Conservation (phyloP, 1,140 invertebrate species). For the Hyposmocoma kahamanoa region DNA sequence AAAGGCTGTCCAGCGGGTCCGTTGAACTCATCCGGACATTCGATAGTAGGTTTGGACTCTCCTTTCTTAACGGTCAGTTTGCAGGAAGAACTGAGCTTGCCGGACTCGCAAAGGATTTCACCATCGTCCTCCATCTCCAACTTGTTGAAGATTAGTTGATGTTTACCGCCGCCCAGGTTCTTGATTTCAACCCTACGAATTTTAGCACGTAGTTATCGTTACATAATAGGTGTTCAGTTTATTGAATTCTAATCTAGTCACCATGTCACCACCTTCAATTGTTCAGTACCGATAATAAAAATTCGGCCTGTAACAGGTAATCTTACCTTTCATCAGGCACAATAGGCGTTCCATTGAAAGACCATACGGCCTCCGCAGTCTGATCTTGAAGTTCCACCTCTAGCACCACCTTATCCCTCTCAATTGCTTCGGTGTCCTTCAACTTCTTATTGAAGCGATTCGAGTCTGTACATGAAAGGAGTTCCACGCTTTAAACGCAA, state of each 20-base stretch:
- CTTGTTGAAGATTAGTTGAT: slow-evolving; percentile 91
- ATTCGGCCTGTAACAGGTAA: too few relatives aligned
- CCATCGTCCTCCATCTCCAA: slow-evolving; percentile 87
- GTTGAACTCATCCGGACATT: slow-evolving; percentile 86
- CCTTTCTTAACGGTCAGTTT: slow-evolving; percentile 89
- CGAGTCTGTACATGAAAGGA: slow-evolving; percentile 88
- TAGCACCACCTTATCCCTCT: slow-evolving; percentile 91
- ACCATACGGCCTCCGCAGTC: slow-evolving; percentile 94
- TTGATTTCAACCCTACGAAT: slow-evolving; percentile 85
- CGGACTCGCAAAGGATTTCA: slow-evolving; percentile 89
- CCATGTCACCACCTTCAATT: too few relatives aligned
- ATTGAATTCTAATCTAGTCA: too few relatives aligned
- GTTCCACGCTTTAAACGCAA: too few relatives aligned
- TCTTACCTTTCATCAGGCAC: slow-evolving; percentile 80
- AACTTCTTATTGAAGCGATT: slow-evolving; percentile 98
- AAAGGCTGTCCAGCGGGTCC: slow-evolving; percentile 87
- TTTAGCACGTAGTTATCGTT: background rate
- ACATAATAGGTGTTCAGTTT: too few relatives aligned
- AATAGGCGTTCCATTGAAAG: slow-evolving; percentile 92
- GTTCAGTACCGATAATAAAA: too few relatives aligned
- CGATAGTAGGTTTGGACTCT: slow-evolving; percentile 86
- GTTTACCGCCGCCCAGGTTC: slow-evolving; percentile 92
- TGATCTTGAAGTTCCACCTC: slow-evolving; percentile 96
- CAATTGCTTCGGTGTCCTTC: slow-evolving; percentile 92
- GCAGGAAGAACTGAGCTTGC: slow-evolving; percentile 85